Evolutionary conservation across 2,113 vertebrate species (phyloP).

Genomic region (Dromaius novaehollandiae): DNA sequence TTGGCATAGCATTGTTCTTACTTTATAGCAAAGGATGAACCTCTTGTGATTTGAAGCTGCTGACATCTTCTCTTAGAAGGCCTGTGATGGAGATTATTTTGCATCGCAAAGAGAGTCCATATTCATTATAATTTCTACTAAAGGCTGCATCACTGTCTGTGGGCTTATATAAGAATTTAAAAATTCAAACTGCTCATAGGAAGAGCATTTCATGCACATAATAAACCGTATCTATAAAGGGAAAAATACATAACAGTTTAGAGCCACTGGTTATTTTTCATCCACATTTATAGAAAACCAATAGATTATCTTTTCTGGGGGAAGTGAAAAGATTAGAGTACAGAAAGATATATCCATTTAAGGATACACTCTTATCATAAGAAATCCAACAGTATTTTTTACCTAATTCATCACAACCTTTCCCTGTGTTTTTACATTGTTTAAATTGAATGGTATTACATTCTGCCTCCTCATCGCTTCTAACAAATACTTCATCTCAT

Average conservation of each 20-base stretch:
- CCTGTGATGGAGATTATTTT: constrained; percentile 15
- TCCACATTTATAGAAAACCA: neutral
- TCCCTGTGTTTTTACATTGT: neutral
- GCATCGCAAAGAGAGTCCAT: constrained; percentile 32
- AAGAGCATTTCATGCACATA: neutral
- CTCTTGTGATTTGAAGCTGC: constrained; percentile 40
- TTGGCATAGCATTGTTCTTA: neutral
- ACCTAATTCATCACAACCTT: neutral
- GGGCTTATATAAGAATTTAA: neutral
- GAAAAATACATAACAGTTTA: neutral
- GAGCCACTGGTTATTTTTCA: neutral
- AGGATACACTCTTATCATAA: neutral
- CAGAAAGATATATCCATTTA: neutral
- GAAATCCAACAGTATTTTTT: neutral
- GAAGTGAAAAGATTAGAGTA: neutral
- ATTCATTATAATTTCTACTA: neutral
- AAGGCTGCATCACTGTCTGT: neutral
- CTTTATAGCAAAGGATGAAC: constrained; percentile 13
- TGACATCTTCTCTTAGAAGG: constrained; percentile 15
- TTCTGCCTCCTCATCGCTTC: neutral
- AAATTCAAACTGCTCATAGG: neutral
- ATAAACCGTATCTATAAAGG: neutral
- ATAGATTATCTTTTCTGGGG: neutral
- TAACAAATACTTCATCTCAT: neutral
- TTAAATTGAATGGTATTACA: neutral